Conservation (phyloP, 2,113 vertebrate species). For the Mormyrus iriodes region DNA sequence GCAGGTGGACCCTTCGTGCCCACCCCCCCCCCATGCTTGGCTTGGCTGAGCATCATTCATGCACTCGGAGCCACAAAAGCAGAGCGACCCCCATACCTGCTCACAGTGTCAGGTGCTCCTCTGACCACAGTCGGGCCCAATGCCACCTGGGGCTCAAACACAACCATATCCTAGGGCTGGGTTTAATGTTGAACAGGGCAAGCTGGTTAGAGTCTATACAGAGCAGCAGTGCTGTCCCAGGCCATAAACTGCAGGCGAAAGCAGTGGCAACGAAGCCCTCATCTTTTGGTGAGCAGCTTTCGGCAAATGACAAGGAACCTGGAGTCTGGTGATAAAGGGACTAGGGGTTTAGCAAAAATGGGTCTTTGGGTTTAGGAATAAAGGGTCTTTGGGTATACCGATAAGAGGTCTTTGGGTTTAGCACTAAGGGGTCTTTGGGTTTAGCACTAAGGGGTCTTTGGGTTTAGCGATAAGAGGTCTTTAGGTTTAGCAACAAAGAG, state of each 20-base stretch:
- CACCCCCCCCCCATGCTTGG: background rate
- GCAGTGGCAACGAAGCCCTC: background rate
- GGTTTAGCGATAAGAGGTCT: too few relatives aligned
- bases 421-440: background rate
- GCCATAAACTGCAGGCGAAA: background rate
- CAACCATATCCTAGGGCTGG: background rate
- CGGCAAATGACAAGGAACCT: background rate
- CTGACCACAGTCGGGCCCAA: background rate
- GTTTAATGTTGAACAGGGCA: background rate
- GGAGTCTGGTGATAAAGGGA: background rate
- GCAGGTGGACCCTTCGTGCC: background rate
- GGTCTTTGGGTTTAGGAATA: background rate
- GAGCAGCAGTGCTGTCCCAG: background rate
- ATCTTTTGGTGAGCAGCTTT: background rate
- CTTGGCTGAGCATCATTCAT: background rate
- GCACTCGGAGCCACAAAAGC: background rate
- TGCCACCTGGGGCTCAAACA: background rate
- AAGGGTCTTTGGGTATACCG: background rate
- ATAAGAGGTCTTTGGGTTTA: background rate
- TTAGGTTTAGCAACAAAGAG: too few relatives aligned
- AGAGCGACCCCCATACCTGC: background rate
- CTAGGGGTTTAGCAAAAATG: background rate
- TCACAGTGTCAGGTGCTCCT: background rate
- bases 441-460: background rate
- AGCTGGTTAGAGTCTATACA: background rate